phyloP scores from a whole-genome alignment of 2,888 invertebrate genomes.

The Nomada lathburiana region DNA sequence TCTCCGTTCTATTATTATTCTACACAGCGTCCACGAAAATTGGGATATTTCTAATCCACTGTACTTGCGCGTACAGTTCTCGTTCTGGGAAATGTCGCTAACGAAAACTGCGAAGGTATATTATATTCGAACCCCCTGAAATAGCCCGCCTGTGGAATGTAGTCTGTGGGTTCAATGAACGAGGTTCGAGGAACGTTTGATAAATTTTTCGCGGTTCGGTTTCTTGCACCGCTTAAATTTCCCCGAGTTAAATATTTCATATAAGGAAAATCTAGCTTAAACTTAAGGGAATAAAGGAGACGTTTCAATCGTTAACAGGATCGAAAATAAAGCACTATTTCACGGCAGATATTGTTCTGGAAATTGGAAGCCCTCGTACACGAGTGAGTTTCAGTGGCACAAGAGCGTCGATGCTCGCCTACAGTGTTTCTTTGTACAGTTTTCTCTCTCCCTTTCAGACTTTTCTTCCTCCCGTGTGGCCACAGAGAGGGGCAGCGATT shows the following conservation, averaged over 20 bases:
- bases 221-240: too few relatives aligned
- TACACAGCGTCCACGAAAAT: not conserved
- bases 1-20: not conserved
- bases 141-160: not conserved
- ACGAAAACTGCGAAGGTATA: not conserved
- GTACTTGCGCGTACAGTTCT: too few relatives aligned
- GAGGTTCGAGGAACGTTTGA: too few relatives aligned
- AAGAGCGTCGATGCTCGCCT: not conserved
- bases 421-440: constrained; percentile 20
- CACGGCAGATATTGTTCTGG: too few relatives aligned
- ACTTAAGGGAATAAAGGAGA: too few relatives aligned
- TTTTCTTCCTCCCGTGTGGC: constrained; percentile 34
- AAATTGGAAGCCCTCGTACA: not conserved
- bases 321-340: too few relatives aligned
- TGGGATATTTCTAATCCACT: not conserved
- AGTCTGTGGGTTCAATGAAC: too few relatives aligned
- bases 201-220: too few relatives aligned
- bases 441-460: constrained; percentile 9
- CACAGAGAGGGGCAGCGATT: constrained; percentile 67
- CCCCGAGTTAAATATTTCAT: too few relatives aligned
- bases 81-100: not conserved
- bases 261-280: too few relatives aligned
- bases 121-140: not conserved
- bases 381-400: not conserved
- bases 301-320: too few relatives aligned